These are phyloP conservation scores for Theocolax elegans DNA, from an alignment of 1,140 invertebrate genomes.

Conservation along the genomic window DNA sequence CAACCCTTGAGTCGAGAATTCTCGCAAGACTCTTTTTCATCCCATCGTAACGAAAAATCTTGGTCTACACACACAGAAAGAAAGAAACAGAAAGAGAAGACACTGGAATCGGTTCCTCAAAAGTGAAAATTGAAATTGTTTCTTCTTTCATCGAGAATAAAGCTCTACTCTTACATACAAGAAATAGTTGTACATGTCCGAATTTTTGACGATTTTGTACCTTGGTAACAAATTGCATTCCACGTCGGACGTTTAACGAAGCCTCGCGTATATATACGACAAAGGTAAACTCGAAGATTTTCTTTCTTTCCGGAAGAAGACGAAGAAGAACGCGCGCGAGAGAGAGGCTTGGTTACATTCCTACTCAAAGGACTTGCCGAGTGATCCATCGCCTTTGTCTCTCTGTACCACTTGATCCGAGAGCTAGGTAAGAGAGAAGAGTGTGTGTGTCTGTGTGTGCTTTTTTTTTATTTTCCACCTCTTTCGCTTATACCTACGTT, in stretches of 20 bases:
- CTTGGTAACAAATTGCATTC: constrained; percentile 17
- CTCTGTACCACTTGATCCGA: constrained; percentile 37
- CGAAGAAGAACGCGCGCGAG: not conserved
- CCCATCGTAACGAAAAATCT: no score
- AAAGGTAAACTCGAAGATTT: constrained; percentile 27
- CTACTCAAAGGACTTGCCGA: not conserved
- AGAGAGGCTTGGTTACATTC: not conserved
- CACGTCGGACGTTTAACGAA: no score
- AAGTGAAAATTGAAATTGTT: constrained; percentile 35
- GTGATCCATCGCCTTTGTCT: constrained; percentile 36
- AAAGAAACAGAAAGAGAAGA: no score
- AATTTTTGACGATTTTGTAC: no score
- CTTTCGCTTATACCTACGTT: not conserved
- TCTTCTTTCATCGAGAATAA: no score
- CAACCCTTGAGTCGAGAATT: no score
- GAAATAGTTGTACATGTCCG: no score
- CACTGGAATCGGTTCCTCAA: not conserved
- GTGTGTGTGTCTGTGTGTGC: not conserved
- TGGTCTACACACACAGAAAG: no score
- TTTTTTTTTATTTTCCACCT: not conserved
- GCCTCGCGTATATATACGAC: constrained; percentile 21
- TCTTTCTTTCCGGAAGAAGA: constrained; percentile 13
- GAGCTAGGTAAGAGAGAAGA: not conserved
- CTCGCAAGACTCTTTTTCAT: no score
- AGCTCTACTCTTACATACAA: no score